Base-by-base conservation (phyloP, 64 coral and sea anemone species). In the Platygyra sinensis region DNA sequence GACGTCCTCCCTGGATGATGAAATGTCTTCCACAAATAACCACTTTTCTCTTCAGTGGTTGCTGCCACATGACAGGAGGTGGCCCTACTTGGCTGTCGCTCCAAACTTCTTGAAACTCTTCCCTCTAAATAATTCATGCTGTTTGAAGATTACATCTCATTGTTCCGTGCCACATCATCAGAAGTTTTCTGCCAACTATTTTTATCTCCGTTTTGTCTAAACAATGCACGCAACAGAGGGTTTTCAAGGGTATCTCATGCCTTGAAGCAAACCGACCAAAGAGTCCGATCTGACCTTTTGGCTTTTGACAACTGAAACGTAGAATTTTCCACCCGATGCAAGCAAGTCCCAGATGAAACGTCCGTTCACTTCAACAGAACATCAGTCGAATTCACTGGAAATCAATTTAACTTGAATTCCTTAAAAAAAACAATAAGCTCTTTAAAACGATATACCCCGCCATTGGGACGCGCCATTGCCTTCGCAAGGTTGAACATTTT, bases 11-110 rank as follows among this genome's bases (percentile, higher is more conserved):
- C 87, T 42, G 86, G 75, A 77, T 89, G 64, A 67, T 59, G 76
- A 15, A 60, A 77, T 8, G 89, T 87, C 71, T 94, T 93, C 91
- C 91, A 96, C 30, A 96, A 72, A 74, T 88, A 96, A 14, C 95
- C 95, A 24, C 82, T 61, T 38, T 94, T 93, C 22, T 91, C 90
- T 16, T 42, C 78, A 2, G 64, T 1, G 33, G 33, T 60, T 52
- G 64, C 80, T 76, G 51, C 65, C 73, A 25, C 87, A 72, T 52
- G 86, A 62, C 54, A 79, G 46, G 75, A 74, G 32, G 59, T 76
- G 57, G 65, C 52, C 71, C 54, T 19, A 50, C 36, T 71, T 75
- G 67, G 12, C 15, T 75, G 89, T 24, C 57, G 9, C 32, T 73
- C 72, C 10, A 52, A 60, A 71, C 36, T 33, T 8, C 12, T 54